Evolutionary conservation across 1,140 invertebrate genomes (phyloP), one percentile per base, ranked within the genome.

Genomic region (Ceratina japonica): DNA sequence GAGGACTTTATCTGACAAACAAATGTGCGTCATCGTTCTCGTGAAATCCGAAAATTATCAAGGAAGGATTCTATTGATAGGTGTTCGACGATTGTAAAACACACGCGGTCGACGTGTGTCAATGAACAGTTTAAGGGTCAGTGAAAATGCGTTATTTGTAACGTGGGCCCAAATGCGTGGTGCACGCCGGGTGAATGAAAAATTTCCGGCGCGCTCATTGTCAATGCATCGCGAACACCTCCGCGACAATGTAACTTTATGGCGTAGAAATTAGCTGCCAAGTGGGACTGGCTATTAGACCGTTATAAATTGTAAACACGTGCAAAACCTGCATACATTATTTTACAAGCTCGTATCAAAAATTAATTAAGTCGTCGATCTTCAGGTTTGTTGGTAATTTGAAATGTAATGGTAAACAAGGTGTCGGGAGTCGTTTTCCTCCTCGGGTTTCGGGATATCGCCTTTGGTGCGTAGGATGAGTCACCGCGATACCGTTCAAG

Each of bases 171-270:
- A 75, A 80, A 80, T 69, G 63, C 37, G 56, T 72, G 64, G 44
- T 44, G 69, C 70, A 84, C 64, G 78, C 61, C 12, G 61, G 20
- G 66, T 27, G 79, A 78, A 84, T 63, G 59, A 84, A 74, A 37
- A 75, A 71, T 80, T 62, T 76, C 72, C 64, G 78, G 59, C 61
- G 8, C 65, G 73, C 37, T 77, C 59, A 81, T 85, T 74, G 56
- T 56, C 15, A 27, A 84, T 81, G 83, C 79, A 74, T 7, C 65
- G 64, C 61, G 64, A 58, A 27, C 59, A 63, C 65, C 49, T 78
- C 1, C 13, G 3, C 13, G 20, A 18, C 65, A 37, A 74, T 68
- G 64, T 74, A 65, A 58, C 75, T 51, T 73, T 63, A 75, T 76
- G 44, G 62, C 58, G 76, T 51, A 59, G 78, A 70, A 74, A 85